phyloP scores from a whole-genome alignment of 2,888 invertebrate species.

The Serrognathus titanus region DNA sequence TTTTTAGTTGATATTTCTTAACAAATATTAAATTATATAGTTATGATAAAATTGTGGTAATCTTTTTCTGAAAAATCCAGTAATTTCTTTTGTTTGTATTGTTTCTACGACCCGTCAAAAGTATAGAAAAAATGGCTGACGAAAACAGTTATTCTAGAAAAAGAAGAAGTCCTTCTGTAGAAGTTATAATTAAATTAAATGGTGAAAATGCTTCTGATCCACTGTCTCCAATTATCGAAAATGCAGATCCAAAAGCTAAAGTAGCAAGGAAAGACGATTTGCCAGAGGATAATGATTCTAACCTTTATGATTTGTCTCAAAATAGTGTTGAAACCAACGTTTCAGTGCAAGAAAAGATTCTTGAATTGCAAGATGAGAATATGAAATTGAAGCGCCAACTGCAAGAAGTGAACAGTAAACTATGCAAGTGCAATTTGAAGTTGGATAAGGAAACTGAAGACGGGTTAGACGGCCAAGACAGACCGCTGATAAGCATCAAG shows the following conservation, averaged over 20 bases:
- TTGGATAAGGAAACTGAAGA: not conserved
- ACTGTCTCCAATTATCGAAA: not conserved
- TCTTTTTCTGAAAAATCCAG: no score
- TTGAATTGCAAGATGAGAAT: constrained; percentile 18
- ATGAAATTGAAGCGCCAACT: constrained; percentile 16
- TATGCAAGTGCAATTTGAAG: constrained; percentile 15
- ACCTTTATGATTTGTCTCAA: constrained; percentile 10
- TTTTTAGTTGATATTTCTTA: no score
- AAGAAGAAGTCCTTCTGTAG: constrained; percentile 23
- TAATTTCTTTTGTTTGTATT: no score
- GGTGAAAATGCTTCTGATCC: constrained; percentile 25
- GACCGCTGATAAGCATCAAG: constrained; percentile 45
- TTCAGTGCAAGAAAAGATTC: constrained; percentile 8
- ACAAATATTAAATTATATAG: no score
- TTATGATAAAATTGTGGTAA: no score
- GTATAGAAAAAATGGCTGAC: constrained; percentile 22
- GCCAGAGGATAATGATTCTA: constrained; percentile 4
- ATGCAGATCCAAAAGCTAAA: not conserved
- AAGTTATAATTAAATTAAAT: constrained; percentile 32
- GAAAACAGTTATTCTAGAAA: constrained; percentile 22
- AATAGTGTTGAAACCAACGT: constrained; percentile 16
- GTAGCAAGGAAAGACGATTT: not conserved
- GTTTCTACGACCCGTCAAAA: no score
- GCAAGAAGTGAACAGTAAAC: constrained; percentile 14
- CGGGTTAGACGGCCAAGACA: not conserved